Evolutionary conservation across 2,113 vertebrate genomes (phyloP), one percentile per base, ranked within the genome.

Genomic region (Coturnix japonica): DNA sequence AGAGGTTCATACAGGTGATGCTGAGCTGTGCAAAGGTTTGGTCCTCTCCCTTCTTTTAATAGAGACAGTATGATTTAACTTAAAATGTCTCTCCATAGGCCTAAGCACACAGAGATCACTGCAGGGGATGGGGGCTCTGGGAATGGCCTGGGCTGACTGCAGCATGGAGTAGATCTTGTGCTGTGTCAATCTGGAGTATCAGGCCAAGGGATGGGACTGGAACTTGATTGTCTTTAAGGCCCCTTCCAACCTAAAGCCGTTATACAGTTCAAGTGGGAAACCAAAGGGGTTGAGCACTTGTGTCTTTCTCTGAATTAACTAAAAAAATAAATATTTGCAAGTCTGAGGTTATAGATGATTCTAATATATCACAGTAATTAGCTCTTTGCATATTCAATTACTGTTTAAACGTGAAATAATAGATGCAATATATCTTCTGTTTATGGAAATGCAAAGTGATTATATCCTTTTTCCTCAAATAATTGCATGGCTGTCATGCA

Each of bases 341-440:
- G 65, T 75, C 92, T 93, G 30, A 30, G 49, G n/a, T 19, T 70
- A 76, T 87, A 95, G 90, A 91, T 95, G 69, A 90, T 93, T 89
- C 94, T 85, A 90, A 83, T 87, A 70, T 60, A 93, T 94, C 71
- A 80, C 20, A 81, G 67, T 63, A 85, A 97, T 89, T 94, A 88
- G 66, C 70, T 93, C 81, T 93, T 96, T 59, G 84, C 59, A 54
- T 88, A 95, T 90, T 95, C 80, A 92, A 80, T 97, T 97, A 91
- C 77, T 93, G n/a, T 78, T 95, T 95, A 96, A 97, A 93, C 87
- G 74, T 87, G 94, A 94, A 89, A 91, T 95, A 96, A 95, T 82
- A 89, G 56, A 85, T 43, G n/a, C 63, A 89, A 81, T 95, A 33
- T 41, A 63, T 91, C 83, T 96, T 89, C 13, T 57, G 53, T 87